Base-by-base conservation (phyloP, 2,113 vertebrate species). In the Peucedramus taeniatus region DNA sequence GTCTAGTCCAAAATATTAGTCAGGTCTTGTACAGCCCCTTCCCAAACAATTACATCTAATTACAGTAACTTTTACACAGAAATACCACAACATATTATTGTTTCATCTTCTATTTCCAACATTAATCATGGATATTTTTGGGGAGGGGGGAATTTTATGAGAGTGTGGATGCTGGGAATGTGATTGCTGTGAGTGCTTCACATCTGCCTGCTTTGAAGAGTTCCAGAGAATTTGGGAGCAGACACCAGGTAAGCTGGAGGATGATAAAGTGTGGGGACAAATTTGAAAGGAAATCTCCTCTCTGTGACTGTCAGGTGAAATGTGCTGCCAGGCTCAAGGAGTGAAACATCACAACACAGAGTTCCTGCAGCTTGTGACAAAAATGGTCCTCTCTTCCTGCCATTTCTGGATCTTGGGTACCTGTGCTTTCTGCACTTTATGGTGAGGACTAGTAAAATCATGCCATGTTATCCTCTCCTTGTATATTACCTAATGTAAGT, bases 331-430 rank as follows among this genome's bases (percentile, higher is more conserved):
- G 53, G 26, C 13, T 77, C 2, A 24, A 27, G 42, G 40, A 69
- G 7, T 13, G n/a, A 69, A 30, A 12, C 13, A 68, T 47, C 5
- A 65, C 1, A 1, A 68, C 2, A 3, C 0, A 0, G 35, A 42
- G 21, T 35, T 91, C 60, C 56, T 89, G 42, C 54, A 74, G 6
- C 23, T 33, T 89, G 50, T 57, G 50, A 40, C 47, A 74, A 51
- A 81, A 53, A 42, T 6, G 5, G 7, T 57, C 22, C 50, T 64
- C 54, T 69, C 23, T 83, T 88, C 9, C 23, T 66, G 28, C 28
- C 11, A 1, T 20, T 84, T 87, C 56, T 72, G 37, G 13, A 20
- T 66, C 47, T 33, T 45, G 18, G 31, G 37, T 70, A 9, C 59
- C 44, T 83, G 20, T 66, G 8, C 72, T 82, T 39, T 35, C 39